A percentile compares a stretch with the other conserved stretches of the same genome.
These are phyloP conservation scores for Chionis minor DNA, from an alignment of 2,113 vertebrate genomes.

Conservation along the genomic window DNA sequence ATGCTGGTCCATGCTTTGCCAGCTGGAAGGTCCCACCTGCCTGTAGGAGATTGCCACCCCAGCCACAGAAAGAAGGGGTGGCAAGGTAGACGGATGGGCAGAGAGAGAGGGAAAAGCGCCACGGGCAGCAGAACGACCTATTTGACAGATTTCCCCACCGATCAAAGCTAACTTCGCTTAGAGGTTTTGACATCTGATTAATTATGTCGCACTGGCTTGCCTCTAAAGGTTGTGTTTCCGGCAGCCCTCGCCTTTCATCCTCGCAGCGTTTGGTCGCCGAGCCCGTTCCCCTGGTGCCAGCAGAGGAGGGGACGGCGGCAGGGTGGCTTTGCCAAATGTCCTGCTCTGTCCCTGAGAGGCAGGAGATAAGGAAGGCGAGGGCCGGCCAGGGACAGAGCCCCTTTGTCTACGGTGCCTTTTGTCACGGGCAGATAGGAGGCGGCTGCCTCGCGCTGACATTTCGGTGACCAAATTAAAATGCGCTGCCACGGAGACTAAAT, in stretches of 20 bases:
- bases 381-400: neutral
- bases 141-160: neutral
- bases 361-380: slow-evolving; percentile 60
- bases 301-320: neutral
- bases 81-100: neutral
- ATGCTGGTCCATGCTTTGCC: neutral
- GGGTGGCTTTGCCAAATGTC: slow-evolving; percentile 4
- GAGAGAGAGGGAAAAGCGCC: neutral
- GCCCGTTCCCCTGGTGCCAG: neutral
- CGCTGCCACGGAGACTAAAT: slow-evolving; percentile 71
- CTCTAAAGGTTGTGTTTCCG: neutral
- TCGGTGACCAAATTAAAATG: slow-evolving; percentile 76
- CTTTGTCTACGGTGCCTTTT: slow-evolving; percentile 61
- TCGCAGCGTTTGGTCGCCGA: neutral
- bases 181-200: slow-evolving; percentile 51
- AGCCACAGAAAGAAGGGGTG: neutral
- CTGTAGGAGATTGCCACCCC: neutral
- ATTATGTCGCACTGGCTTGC: neutral
- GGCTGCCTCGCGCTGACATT: slow-evolving; percentile 72
- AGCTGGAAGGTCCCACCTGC: neutral
- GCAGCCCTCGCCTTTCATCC: slow-evolving; percentile 26
- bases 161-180: slow-evolving; percentile 26
- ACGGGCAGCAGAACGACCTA: neutral
- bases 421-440: slow-evolving; percentile 66
- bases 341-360: neutral